These are phyloP conservation scores for Lysandra bellargus DNA, from an alignment of 2,888 invertebrate species.

Conservation along the genomic window DNA sequence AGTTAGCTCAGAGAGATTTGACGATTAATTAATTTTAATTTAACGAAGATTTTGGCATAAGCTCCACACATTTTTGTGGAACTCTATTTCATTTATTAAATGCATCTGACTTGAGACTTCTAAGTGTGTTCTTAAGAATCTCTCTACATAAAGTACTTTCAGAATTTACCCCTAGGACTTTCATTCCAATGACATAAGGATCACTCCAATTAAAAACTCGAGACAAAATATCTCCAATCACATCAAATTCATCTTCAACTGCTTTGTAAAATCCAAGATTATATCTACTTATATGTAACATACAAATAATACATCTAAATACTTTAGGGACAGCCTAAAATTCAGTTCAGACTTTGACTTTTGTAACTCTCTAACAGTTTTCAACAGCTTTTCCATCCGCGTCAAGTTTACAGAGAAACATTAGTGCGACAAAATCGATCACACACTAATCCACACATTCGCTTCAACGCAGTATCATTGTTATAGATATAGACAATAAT, in stretches of 20 bases:
- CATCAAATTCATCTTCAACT: not conserved
- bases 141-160: not conserved
- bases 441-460: not conserved
- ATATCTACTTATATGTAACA: slow-evolving; percentile 22
- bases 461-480: not conserved
- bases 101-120: not conserved
- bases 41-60: not conserved
- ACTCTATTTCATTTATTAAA: not conserved
- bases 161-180: not conserved
- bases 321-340: slow-evolving; percentile 29
- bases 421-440: not conserved
- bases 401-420: not conserved
- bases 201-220: not conserved
- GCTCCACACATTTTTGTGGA: too few relatives aligned
- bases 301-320: slow-evolving; percentile 26
- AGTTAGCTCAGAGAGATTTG: not conserved
- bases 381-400: not conserved
- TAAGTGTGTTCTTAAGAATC: not conserved
- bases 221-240: not conserved
- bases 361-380: slow-evolving; percentile 27
- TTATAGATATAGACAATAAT: too few relatives aligned
- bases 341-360: slow-evolving; percentile 27
- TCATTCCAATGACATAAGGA: not conserved
- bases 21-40: not conserved
- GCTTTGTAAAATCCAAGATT: not conserved